Evolutionary conservation across 92 coral and sea anemone species (phyloP), one percentile per base, ranked within the genome.

Genomic region (Blastomussa wellsi): DNA sequence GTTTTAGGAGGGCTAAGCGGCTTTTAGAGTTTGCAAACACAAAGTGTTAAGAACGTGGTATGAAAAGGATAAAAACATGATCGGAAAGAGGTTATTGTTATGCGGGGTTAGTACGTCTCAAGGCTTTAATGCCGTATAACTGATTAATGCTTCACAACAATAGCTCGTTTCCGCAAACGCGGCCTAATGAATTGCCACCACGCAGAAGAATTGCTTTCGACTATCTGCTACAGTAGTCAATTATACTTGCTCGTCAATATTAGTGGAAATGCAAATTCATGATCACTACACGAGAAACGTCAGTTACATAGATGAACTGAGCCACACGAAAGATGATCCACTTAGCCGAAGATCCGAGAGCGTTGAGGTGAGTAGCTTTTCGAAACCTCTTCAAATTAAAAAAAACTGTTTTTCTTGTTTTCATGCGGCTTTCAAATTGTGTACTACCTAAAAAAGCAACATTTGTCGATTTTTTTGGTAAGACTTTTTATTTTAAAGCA

Each of bases 171-270:
- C 87, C 87, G 80, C 59, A 20, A 37, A 19, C 29, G n/a, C 24
- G n/a, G 64, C 80, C 39, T 83, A 83, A 82, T 82, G 79, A 82
- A 70, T 59, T 48, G 74, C 72, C 26, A n/a, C 59, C 72, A 73
- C 38, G 42, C 78, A 53, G 74, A 83, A 59, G 87, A 74, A 70
- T 49, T 73, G 39, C 60, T 41, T 74, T 16, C 36, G 72, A 48
- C 74, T 24, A 31, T 38, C 65, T 83, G 71, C 60, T 29, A 4
- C 31, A 38, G 39, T 29, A 37, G 29, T 41, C 87, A 74, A 83
- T 83, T 76, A 59, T 41, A 19, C 80, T 42, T 17, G 24, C 48
- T 68, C 64, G 39, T 72, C 19, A 19, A 62, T 24, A 5, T 42
- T 24, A 60, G 41, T 17, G 44, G 17, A 39, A 60, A 83, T 83